Evolutionary conservation across 1,140 invertebrate genomes (phyloP).

Genomic region (Diabrotica undecimpunctata): DNA sequence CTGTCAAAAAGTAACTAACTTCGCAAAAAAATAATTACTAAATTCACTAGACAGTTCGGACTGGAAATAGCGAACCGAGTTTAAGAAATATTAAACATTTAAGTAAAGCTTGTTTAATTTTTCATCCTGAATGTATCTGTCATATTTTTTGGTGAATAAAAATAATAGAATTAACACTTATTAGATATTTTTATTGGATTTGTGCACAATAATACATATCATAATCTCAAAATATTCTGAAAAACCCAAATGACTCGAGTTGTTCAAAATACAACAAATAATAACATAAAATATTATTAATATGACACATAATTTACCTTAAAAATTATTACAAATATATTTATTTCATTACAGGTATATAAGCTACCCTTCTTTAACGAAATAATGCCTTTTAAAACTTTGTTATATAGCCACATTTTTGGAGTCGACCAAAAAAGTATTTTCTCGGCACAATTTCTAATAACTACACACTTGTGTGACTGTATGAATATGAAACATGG

Average conservation of each 20-base stretch:
- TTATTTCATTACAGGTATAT: constrained; percentile 26
- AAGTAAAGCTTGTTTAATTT: too few relatives aligned
- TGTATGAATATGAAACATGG: neutral
- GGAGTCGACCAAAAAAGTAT: neutral
- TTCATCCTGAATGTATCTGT: too few relatives aligned
- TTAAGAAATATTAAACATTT: too few relatives aligned
- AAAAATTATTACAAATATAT: constrained; percentile 10
- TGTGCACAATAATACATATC: constrained; percentile 30
- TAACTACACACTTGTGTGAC: neutral
- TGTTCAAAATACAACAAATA: constrained; percentile 28
- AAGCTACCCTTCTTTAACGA: constrained; percentile 27
- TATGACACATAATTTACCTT: constrained; percentile 32
- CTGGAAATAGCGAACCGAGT: too few relatives aligned
- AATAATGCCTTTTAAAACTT: constrained; percentile 25
- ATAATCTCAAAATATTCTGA: constrained; percentile 25
- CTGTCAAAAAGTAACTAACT: too few relatives aligned
- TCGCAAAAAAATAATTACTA: too few relatives aligned
- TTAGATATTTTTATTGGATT: constrained; percentile 28
- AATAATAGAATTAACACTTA: constrained; percentile 24
- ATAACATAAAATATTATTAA: constrained; percentile 32
- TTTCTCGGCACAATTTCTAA: neutral
- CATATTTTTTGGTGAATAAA: neutral
- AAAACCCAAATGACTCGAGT: constrained; percentile 15
- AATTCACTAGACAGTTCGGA: too few relatives aligned
- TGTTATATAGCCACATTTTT: constrained; percentile 8